A percentile compares a stretch with the other conserved stretches of the same genome.
phyloP scores from a whole-genome alignment of 2,888 invertebrate genomes.

The Drosophila borborema region DNA sequence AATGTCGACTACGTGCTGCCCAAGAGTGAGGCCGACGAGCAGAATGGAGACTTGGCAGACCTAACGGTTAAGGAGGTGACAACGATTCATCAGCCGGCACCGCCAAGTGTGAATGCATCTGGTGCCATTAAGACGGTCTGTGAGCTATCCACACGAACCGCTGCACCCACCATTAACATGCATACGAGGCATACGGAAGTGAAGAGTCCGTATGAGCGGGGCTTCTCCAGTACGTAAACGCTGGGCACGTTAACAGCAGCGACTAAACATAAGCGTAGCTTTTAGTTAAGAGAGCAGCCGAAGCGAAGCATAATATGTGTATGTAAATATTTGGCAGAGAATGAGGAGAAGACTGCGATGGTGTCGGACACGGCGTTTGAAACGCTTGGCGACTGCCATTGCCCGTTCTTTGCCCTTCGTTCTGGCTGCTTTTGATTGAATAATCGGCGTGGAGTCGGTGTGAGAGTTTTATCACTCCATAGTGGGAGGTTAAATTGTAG shows the following conservation, averaged over 20 bases:
- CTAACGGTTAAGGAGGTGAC: constrained; percentile 46
- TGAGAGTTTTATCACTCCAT: constrained; percentile 80
- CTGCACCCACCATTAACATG: constrained; percentile 87
- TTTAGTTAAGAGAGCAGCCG: constrained; percentile 63
- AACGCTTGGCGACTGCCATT: constrained; percentile 50
- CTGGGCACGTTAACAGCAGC: constrained; percentile 62
- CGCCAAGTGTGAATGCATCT: constrained; percentile 64
- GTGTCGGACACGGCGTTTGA: constrained; percentile 59
- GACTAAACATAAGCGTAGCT: constrained; percentile 78
- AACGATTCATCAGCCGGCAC: constrained; percentile 56
- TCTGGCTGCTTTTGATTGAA: constrained; percentile 63
- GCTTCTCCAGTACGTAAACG: constrained; percentile 82
- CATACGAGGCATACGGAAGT: constrained; percentile 87
- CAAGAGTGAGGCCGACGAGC: constrained; percentile 52
- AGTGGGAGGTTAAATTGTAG: constrained; percentile 80
- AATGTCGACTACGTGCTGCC: constrained; percentile 80
- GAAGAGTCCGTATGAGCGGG: constrained; percentile 83
- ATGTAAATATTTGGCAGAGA: constrained; percentile 18
- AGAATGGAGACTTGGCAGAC: constrained; percentile 29
- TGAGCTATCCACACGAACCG: constrained; percentile 86
- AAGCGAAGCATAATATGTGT: constrained; percentile 20
- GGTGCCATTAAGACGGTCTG: constrained; percentile 86
- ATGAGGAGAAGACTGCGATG: constrained; percentile 41
- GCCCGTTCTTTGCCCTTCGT: constrained; percentile 31
- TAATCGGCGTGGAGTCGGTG: constrained; percentile 79